Evolutionary conservation across 2,797 vertebrate species (phyloP).

Genomic region (Halcyon leucocephala): DNA sequence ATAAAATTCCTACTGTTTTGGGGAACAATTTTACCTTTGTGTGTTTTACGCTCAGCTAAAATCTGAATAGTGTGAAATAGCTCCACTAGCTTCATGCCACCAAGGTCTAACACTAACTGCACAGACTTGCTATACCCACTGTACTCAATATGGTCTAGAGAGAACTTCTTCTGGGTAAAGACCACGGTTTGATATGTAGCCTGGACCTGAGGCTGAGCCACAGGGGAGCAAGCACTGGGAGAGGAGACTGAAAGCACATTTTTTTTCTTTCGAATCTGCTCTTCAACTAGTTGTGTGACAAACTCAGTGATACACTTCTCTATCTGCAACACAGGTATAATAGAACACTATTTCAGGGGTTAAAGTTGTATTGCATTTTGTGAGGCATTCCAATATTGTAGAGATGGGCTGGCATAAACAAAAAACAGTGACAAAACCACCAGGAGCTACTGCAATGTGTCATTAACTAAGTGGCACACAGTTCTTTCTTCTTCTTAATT

Average conservation of each 20-base stretch:
- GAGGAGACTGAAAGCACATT: accelerated
- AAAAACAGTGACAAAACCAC: background rate
- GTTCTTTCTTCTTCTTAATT: background rate
- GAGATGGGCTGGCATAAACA: background rate
- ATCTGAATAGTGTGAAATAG: background rate
- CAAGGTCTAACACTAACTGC: background rate
- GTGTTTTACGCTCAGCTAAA: background rate
- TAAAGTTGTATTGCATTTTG: background rate
- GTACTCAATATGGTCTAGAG: background rate
- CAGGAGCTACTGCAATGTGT: background rate
- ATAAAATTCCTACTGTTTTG: background rate
- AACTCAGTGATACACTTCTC: accelerated
- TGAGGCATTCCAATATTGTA: background rate
- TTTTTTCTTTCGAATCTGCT: background rate
- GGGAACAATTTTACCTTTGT: background rate
- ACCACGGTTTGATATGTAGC: background rate
- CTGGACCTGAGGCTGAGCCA: background rate
- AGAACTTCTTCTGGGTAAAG: background rate
- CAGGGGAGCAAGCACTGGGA: accelerated
- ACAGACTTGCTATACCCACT: background rate
- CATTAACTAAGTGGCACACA: background rate
- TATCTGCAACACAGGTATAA: background rate
- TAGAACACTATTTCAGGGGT: background rate
- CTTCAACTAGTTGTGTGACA: accelerated
- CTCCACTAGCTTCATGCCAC: background rate